Conservation (phyloP, 2,888 invertebrate species). For the Netelia melanura region DNA sequence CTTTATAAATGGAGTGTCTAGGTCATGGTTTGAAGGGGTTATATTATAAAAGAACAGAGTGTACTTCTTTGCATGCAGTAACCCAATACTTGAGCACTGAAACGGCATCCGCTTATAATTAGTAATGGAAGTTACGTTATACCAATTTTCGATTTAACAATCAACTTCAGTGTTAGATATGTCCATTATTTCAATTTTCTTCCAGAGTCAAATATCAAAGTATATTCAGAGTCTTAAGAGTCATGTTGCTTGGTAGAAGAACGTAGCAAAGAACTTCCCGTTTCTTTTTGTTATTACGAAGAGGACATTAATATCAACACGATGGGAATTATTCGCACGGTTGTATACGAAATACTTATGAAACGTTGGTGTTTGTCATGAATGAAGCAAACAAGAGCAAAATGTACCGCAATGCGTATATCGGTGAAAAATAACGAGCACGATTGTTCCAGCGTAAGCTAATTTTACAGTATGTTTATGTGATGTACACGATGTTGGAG, state of each 20-base stretch:
- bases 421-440: slow-evolving; percentile 36
- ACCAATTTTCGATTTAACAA: slow-evolving; percentile 4
- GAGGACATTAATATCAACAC: not conserved
- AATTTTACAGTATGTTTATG: no score
- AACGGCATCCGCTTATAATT: slow-evolving; percentile 9
- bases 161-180: not conserved
- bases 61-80: slow-evolving; percentile 18
- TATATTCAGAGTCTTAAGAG: no score
- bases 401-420: slow-evolving; percentile 33
- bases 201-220: no score
- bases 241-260: not conserved
- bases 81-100: not conserved
- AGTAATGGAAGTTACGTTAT: slow-evolving; percentile 5
- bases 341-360: slow-evolving; percentile 42
- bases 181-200: no score
- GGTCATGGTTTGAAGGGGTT: not conserved
- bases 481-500: no score
- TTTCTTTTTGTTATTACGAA: not conserved
- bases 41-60: slow-evolving; percentile 5
- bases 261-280: not conserved
- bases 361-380: slow-evolving; percentile 31
- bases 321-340: slow-evolving; percentile 50
- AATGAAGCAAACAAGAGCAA: not conserved
- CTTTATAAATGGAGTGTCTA: no score
- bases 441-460: slow-evolving; percentile 5